Evolutionary conservation across 2,113 vertebrate species (phyloP).

Genomic region (Puffinus mauretanicus): DNA sequence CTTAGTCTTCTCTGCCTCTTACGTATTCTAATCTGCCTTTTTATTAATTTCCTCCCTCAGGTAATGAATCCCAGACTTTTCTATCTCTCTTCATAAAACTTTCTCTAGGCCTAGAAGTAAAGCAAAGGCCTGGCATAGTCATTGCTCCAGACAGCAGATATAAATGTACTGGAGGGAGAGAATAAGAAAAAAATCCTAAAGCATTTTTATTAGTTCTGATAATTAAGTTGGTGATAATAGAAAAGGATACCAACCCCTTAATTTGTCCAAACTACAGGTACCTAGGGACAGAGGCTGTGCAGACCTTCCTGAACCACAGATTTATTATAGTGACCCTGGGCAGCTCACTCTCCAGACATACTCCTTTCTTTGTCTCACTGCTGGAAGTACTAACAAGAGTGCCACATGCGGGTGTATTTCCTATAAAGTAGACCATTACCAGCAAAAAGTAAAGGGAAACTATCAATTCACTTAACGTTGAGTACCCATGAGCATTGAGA

Average conservation of each 20-base stretch:
- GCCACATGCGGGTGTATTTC: conserved; percentile 23
- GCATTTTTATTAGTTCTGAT: background rate
- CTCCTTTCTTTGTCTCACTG: background rate
- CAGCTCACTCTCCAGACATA: background rate
- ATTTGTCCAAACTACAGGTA: background rate
- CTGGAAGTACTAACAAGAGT: conserved; percentile 19
- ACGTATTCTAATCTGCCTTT: background rate
- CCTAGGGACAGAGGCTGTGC: background rate
- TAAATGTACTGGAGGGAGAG: background rate
- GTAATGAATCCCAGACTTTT: background rate
- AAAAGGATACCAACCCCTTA: background rate
- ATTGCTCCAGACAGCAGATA: background rate
- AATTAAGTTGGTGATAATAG: background rate
- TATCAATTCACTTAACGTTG: background rate
- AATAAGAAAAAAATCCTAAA: background rate
- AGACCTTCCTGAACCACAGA: background rate
- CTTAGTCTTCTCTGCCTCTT: background rate
- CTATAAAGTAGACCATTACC: conserved; percentile 5
- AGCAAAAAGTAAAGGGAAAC: conserved; percentile 17
- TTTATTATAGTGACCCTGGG: background rate
- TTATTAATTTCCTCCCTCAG: background rate
- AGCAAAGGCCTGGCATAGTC: background rate
- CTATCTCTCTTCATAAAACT: background rate
- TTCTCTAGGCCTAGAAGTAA: background rate
- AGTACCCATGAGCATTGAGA: background rate